Percentiles rank a stretch among this genome's conserved stretches.
Evolutionary conservation across 2,797 vertebrate genomes (phyloP).

Genomic region (Chaetophractus vellerosus): DNA sequence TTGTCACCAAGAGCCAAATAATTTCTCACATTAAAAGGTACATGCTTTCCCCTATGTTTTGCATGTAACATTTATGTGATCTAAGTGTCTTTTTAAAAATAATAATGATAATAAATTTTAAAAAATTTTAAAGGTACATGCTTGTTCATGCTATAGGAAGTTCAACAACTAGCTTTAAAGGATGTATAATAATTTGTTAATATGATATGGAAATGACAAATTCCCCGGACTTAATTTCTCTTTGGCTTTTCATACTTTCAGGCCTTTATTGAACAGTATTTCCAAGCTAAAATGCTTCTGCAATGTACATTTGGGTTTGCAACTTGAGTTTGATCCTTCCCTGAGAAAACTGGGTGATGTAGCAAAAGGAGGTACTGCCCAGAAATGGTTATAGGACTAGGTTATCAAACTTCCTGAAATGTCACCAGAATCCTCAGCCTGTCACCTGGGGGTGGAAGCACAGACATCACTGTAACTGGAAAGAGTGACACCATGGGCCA

Average conservation of each 20-base stretch:
- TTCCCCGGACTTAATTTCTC: background rate
- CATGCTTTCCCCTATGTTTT: background rate
- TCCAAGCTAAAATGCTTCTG: background rate
- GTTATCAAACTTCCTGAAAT: background rate
- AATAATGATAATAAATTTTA: too few relatives aligned
- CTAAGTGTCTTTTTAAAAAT: too few relatives aligned
- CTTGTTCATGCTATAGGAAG: background rate
- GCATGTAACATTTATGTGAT: too few relatives aligned
- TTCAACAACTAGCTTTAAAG: background rate
- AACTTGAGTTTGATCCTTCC: background rate
- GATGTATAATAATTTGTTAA: background rate
- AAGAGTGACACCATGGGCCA: fast-evolving
- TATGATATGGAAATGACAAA: background rate
- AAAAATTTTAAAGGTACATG: background rate
- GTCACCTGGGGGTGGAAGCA: background rate
- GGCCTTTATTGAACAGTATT: background rate
- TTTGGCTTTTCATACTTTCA: background rate
- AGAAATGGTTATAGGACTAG: background rate
- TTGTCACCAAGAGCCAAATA: background rate
- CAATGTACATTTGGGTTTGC: background rate
- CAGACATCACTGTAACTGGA: too few relatives aligned
- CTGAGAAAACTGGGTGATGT: background rate
- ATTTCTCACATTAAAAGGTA: background rate
- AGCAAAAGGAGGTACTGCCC: background rate
- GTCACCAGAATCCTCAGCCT: background rate